Conservation (phyloP, 2,888 invertebrate genomes). For the Tillus elongatus region DNA sequence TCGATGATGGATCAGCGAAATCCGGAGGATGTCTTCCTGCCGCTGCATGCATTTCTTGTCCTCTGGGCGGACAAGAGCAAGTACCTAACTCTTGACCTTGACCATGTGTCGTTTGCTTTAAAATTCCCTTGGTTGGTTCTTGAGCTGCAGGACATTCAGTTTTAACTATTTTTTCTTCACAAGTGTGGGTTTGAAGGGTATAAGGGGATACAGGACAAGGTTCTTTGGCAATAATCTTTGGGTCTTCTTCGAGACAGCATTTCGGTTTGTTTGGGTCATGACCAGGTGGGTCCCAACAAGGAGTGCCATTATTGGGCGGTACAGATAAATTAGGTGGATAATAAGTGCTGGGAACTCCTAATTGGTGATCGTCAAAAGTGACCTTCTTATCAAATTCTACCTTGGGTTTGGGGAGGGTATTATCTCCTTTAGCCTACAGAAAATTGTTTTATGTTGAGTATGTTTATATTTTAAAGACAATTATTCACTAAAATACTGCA, state of each 20-base stretch:
- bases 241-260: conserved; percentile 8
- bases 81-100: conserved; percentile 2
- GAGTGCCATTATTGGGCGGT: conserved; percentile 16
- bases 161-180: conserved; percentile 10
- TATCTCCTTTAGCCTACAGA: conserved; percentile 17
- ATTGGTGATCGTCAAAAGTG: conserved; percentile 22
- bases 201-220: conserved; percentile 18
- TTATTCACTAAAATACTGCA: not conserved
- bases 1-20: not conserved
- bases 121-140: conserved; percentile 9
- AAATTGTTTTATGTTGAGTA: not conserved
- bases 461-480: too few relatives aligned
- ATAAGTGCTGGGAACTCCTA: conserved; percentile 25
- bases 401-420: conserved; percentile 29
- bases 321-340: conserved; percentile 26
- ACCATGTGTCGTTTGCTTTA: conserved; percentile 9
- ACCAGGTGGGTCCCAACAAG: not conserved
- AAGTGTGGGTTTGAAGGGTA: conserved; percentile 15
- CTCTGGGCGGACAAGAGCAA: conserved; percentile 5
- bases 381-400: conserved; percentile 19
- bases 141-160: conserved; percentile 6
- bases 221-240: conserved; percentile 6
- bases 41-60: not conserved
- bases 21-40: not conserved
- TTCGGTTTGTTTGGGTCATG: not conserved